Percentiles rank a stretch among this genome's conserved stretches.
phyloP scores from a whole-genome alignment of 2,888 invertebrate species.

The Nomada hirtipes region DNA sequence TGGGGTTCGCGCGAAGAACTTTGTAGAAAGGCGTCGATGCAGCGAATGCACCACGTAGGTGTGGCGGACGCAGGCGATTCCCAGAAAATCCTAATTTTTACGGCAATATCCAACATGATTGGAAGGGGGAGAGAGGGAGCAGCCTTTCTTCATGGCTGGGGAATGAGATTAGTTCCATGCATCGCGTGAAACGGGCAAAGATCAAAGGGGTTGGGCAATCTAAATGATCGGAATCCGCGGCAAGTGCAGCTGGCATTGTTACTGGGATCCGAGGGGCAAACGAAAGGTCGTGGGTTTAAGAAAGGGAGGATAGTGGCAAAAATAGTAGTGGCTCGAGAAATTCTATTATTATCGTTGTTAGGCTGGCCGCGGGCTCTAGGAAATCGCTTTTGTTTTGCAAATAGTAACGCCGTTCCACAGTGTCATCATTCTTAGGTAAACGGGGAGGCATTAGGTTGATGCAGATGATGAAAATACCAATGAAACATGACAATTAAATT shows the following conservation, averaged over 20 bases:
- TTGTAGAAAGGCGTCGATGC: constrained; percentile 26
- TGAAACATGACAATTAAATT: too few species aligned
- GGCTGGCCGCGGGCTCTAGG: not conserved
- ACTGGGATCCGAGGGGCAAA: constrained; percentile 15
- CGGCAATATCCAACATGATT: constrained; percentile 23
- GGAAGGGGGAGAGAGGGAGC: constrained; percentile 8
- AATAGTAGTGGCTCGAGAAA: constrained; percentile 6
- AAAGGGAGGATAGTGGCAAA: constrained; percentile 17
- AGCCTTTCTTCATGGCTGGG: constrained; percentile 42
- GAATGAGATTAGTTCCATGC: constrained; percentile 51
- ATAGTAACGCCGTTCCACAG: not conserved
- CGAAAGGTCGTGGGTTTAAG: constrained; percentile 48
- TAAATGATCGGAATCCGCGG: constrained; percentile 44
- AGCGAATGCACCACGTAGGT: constrained; percentile 29
- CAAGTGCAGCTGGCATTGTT: constrained; percentile 52
- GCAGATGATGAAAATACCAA: not conserved
- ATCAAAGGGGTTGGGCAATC: constrained; percentile 43
- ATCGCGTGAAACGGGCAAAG: constrained; percentile 41
- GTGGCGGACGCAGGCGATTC: constrained; percentile 30
- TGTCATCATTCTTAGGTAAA: not conserved
- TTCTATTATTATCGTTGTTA: constrained; percentile 34
- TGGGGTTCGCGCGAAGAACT: not conserved
- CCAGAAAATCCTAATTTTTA: constrained; percentile 54
- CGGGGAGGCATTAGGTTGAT: not conserved
- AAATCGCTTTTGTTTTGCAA: constrained; percentile 15